Base-by-base conservation (phyloP, 2,797 vertebrate species). In the Liparis tanakae region DNA sequence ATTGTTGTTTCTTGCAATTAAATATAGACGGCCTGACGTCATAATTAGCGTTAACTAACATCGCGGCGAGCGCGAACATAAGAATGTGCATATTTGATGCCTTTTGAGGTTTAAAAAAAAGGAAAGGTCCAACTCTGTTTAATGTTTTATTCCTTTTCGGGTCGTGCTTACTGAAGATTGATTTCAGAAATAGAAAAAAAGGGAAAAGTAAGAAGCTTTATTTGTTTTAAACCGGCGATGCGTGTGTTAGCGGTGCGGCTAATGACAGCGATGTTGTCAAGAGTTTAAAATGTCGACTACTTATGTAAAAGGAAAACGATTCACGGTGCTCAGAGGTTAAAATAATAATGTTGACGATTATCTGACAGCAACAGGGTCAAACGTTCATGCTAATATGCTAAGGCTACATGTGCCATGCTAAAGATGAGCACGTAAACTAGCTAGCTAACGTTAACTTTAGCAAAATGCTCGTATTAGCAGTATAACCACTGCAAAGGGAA, bases 21-120 rank as follows among this genome's bases (percentile, higher is more conserved):
- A 89, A 82, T 78, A 85, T 88, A 41, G 14, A 87, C 83, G 73
- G 22, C 1, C 4, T 36, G 70, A 62, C 72, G 67, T 51, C 39
- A 8, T 55, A 70, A 72, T 41, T 41, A 12, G 39, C 39, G 33
- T 33, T 41, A 41, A 41, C 8, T 41, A 41, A 36, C 43, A 54
- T 69, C 37, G 9, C 22, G 64, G 46, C 17, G 66, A 9, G 46
- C 22, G 30, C 63, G 10, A 44, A 6, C 4, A 17, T 43, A 50
- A 15, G 15, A n/a, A 54, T 55, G 57, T 74, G 55, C 20, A 69
- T 63, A 25, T 60, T 59, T 48, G 6, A 58, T 48, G 10, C 1
- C 41, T 6, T 66, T 69, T 46, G 18, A 59, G 53, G 22, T 59
- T n/a, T 51, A 9, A 39, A 39, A 41, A 41, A 41, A 12, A 10